Conservation (phyloP, 1,140 invertebrate species). For the Macrosteles quadrilineatus region DNA sequence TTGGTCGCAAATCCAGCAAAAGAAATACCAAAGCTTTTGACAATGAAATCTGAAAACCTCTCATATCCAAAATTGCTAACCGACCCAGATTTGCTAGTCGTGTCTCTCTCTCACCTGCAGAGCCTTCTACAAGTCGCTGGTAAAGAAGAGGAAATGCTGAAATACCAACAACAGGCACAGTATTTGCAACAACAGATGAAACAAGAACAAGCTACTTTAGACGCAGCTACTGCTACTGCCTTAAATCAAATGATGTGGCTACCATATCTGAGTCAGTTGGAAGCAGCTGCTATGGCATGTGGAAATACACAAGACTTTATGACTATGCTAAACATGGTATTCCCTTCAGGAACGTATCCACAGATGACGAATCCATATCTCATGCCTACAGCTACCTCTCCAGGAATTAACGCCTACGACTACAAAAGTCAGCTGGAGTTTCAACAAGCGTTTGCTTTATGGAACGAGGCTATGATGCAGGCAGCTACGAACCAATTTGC, state of each 20-base stretch:
- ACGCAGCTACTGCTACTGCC: conserved; percentile 64
- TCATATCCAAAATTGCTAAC: conserved; percentile 68
- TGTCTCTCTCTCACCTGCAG: conserved; percentile 74
- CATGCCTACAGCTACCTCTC: conserved; percentile 11
- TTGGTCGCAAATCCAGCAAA: conserved; percentile 70
- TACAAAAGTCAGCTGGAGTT: conserved; percentile 61
- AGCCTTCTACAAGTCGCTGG: conserved; percentile 58
- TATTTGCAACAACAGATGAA: conserved; percentile 34
- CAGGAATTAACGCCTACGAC: conserved; percentile 43
- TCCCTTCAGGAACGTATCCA: conserved; percentile 27
- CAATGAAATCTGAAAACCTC: conserved; percentile 67
- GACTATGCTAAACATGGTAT: conserved; percentile 46
- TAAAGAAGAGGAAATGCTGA: conserved; percentile 40
- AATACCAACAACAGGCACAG: conserved; percentile 39
- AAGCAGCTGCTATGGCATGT: conserved; percentile 45
- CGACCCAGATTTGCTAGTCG: conserved; percentile 76
- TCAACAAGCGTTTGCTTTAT: conserved; percentile 55
- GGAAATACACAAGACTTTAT: conserved; percentile 53
- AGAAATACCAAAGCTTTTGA: conserved; percentile 73
- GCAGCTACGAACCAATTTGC: conserved; percentile 16
- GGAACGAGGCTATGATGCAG: conserved; percentile 61
- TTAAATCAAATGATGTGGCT: conserved; percentile 71
- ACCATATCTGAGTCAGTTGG: conserved; percentile 66
- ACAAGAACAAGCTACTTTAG: conserved; percentile 41
- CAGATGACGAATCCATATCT: conserved; percentile 30